phyloP scores from a whole-genome alignment of 2,888 invertebrate genomes.

The Orchesella flavescens region DNA sequence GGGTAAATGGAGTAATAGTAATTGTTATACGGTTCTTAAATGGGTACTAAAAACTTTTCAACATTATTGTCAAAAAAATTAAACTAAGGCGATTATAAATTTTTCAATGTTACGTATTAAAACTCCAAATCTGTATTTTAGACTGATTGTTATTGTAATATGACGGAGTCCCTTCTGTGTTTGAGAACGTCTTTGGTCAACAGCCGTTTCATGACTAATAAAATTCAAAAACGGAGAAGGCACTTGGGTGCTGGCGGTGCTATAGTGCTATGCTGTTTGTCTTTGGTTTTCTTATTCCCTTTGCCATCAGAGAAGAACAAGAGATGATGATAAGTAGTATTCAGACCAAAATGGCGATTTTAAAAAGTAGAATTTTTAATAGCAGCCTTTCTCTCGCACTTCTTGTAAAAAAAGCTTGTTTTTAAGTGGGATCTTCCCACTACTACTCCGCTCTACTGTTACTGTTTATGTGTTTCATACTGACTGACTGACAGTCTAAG shows the following conservation, averaged over 20 bases:
- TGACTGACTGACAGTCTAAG: conserved; percentile 4
- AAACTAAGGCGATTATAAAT: no score
- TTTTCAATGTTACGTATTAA: no score
- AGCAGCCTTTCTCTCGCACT: neutral
- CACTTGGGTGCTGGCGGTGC: neutral
- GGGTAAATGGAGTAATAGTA: no score
- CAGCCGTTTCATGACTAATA: conserved; percentile 29
- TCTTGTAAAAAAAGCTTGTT: conserved; percentile 39
- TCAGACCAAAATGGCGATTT: neutral
- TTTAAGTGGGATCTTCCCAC: conserved; percentile 38
- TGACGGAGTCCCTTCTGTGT: neutral
- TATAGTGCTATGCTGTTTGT: no score
- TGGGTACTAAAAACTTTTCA: no score
- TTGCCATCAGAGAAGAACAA: no score
- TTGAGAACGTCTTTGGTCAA: neutral
- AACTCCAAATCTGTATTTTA: no score
- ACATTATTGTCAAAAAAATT: no score
- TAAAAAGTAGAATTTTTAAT: neutral
- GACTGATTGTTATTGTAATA: neutral
- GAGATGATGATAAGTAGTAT: neutral
- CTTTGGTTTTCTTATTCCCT: no score
- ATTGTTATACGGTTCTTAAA: no score
- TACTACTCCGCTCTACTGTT: neutral
- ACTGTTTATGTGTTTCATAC: neutral
- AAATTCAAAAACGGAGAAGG: neutral